Evolutionary conservation across 2,113 vertebrate genomes (phyloP).

Genomic region (Engraulis encrasicolus): DNA sequence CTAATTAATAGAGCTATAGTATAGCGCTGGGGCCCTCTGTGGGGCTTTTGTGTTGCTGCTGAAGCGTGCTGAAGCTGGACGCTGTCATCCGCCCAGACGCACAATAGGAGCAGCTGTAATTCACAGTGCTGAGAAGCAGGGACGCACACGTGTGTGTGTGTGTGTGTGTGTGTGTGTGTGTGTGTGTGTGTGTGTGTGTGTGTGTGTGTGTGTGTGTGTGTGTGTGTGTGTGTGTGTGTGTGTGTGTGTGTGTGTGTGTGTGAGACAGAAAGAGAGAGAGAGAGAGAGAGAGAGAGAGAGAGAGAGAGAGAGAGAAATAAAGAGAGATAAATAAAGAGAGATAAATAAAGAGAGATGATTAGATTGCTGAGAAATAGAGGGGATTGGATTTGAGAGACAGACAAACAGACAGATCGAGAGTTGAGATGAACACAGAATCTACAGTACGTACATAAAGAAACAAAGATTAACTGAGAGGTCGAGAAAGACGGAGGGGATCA

Average conservation of each 20-base stretch:
- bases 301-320: not conserved
- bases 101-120: slow-evolving; percentile 81
- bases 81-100: slow-evolving; percentile 68
- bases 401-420: not conserved
- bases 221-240: too few species aligned
- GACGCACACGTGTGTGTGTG: too few species aligned
- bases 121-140: slow-evolving; percentile 60
- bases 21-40: slow-evolving; percentile 33
- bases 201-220: too few species aligned
- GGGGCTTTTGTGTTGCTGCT: slow-evolving; percentile 63
- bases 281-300: not conserved
- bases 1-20: slow-evolving; percentile 64
- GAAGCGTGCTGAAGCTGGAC: slow-evolving; percentile 61
- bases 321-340: too few species aligned
- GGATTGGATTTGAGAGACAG: too few species aligned
- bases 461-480: not conserved
- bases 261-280: not conserved
- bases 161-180: too few species aligned
- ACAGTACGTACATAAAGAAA: not conserved
- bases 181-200: too few species aligned
- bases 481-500: not conserved
- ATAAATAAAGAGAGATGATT: too few species aligned
- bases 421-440: not conserved
- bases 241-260: too few species aligned
- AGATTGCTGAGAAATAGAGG: too few species aligned